A percentile compares a stretch with the other conserved stretches of the same genome.
Evolutionary conservation across 2,113 vertebrate genomes (phyloP).

Genomic region (Gulo gulo): DNA sequence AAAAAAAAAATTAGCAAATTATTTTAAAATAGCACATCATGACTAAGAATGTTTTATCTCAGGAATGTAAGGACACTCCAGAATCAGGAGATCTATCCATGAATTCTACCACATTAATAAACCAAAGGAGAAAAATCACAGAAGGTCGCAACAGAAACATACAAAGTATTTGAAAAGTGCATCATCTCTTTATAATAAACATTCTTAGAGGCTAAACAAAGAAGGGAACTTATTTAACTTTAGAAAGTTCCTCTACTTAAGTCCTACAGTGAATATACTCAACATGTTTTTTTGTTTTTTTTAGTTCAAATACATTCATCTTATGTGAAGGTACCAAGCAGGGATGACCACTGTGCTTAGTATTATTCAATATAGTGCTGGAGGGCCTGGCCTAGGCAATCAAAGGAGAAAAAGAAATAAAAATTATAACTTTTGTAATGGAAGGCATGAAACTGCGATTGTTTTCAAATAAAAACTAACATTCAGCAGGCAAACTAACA

Average conservation of each 20-base stretch:
- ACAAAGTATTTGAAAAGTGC: neutral
- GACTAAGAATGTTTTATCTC: neutral
- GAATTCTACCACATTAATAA: neutral
- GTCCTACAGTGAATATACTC: neutral
- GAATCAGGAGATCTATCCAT: neutral
- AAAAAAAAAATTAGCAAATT: neutral
- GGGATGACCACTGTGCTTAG: neutral
- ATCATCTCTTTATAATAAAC: neutral
- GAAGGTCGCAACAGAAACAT: neutral
- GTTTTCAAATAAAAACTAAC: neutral
- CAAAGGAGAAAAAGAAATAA: constrained; percentile 37
- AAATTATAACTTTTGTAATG: neutral
- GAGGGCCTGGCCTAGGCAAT: neutral
- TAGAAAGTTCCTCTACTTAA: neutral
- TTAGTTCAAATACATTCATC: neutral
- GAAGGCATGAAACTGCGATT: neutral
- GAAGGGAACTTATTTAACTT: neutral
- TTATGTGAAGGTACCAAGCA: neutral
- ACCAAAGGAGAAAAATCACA: neutral
- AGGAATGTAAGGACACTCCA: neutral
- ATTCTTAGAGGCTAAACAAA: neutral
- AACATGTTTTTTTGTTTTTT: neutral
- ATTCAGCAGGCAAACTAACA: neutral
- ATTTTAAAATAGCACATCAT: neutral
- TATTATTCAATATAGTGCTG: neutral